Conservation (phyloP, 1,140 invertebrate genomes). For the Forficula auricularia region DNA sequence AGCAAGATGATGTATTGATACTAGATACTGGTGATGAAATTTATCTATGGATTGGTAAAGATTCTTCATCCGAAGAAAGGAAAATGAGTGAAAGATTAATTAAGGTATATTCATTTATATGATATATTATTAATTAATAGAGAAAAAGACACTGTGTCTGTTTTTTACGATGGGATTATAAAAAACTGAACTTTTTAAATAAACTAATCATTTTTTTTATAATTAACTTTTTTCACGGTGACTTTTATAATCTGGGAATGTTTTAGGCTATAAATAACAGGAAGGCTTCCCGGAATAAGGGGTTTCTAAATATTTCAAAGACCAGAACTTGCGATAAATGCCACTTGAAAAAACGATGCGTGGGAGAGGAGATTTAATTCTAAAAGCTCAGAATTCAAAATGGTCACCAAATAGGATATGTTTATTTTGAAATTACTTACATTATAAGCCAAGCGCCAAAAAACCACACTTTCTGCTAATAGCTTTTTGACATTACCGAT, state of each 20-base stretch:
- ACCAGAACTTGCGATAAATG: no score
- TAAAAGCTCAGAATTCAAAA: no score
- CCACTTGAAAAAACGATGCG: no score
- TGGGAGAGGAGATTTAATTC: no score
- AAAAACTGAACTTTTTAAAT: background rate
- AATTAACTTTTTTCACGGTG: background rate
- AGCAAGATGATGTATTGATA: conserved; percentile 56
- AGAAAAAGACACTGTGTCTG: background rate
- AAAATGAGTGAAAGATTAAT: conserved; percentile 35
- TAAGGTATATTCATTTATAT: conserved; percentile 24
- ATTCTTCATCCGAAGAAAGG: conserved; percentile 48
- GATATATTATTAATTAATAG: background rate
- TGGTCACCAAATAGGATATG: no score
- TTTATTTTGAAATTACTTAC: no score
- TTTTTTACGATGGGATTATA: background rate
- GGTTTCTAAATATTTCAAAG: no score
- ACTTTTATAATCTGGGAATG: background rate
- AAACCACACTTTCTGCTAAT: no score
- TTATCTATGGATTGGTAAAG: conserved; percentile 56
- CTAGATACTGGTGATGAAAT: conserved; percentile 53
- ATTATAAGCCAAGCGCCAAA: no score
- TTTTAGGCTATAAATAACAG: background rate
- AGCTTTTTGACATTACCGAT: no score
- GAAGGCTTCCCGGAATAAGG: no score
- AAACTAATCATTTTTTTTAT: conserved; percentile 4